A percentile compares a stretch with the other conserved stretches of the same genome.
Evolutionary conservation across 2,797 vertebrate genomes (phyloP).

Genomic region (Pipistrellus nathusii): DNA sequence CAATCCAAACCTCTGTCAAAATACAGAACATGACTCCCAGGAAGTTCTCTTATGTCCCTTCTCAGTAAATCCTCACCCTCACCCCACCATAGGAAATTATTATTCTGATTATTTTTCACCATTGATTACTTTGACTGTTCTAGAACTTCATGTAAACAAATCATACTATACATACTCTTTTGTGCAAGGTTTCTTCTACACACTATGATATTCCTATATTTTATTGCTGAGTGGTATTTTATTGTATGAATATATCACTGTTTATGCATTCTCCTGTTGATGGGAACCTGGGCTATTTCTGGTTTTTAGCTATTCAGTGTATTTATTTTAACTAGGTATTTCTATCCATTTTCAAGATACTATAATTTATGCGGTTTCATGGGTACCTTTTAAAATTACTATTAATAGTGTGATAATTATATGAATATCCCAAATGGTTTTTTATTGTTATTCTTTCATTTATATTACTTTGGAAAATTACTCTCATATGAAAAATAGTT

Average conservation of each 20-base stretch:
- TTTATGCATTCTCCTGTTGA: constrained; percentile 25
- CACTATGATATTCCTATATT: background rate
- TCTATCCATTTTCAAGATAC: constrained; percentile 35
- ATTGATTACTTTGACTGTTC: background rate
- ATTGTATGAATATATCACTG: background rate
- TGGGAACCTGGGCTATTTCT: background rate
- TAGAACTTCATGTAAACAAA: constrained; percentile 15
- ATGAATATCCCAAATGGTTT: constrained; percentile 19
- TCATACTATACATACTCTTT: background rate
- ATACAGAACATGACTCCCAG: background rate
- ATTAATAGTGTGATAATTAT: background rate
- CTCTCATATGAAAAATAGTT: constrained; percentile 35
- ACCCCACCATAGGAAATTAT: background rate
- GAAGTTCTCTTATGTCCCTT: background rate
- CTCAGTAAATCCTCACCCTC: background rate
- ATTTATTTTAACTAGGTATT: constrained; percentile 30
- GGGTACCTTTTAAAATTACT: constrained; percentile 14
- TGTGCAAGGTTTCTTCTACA: background rate
- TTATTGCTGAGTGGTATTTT: constrained; percentile 35
- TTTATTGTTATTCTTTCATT: constrained; percentile 38
- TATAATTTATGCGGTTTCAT: background rate
- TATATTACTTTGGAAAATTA: constrained; percentile 29
- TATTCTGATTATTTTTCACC: constrained; percentile 9
- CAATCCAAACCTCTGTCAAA: background rate
- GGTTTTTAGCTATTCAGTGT: background rate